A percentile compares a stretch with the other conserved stretches of the same genome.
These are phyloP conservation scores for Tauraco erythrolophus DNA, from an alignment of 2,113 vertebrate species.

Conservation along the genomic window DNA sequence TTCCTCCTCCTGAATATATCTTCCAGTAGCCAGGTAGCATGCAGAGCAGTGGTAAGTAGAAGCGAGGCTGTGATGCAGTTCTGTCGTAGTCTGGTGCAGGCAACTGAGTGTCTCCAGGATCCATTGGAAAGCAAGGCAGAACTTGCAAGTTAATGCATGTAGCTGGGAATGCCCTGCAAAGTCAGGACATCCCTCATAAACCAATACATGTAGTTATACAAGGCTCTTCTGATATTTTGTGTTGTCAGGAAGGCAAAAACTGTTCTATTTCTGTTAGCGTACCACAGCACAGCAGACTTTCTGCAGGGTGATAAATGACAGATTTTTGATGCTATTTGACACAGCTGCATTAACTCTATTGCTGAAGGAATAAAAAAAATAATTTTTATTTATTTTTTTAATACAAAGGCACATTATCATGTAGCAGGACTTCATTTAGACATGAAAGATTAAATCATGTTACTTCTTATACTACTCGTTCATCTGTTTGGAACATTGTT, in stretches of 20 bases:
- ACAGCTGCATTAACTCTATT: neutral
- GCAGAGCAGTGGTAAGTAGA: neutral
- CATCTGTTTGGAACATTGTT: neutral
- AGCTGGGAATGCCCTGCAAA: neutral
- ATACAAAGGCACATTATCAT: neutral
- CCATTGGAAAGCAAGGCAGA: neutral
- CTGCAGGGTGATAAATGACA: neutral
- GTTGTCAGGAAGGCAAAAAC: neutral
- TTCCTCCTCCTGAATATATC: neutral
- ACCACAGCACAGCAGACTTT: neutral
- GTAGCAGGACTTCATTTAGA: neutral
- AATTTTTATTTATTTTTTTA: neutral
- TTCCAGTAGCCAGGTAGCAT: neutral
- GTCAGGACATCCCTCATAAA: neutral
- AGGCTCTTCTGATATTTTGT: neutral
- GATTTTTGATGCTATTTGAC: neutral
- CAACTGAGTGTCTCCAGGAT: neutral
- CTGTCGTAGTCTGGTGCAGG: neutral
- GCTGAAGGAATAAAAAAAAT: neutral
- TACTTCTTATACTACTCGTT: neutral
- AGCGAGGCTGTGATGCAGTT: neutral
- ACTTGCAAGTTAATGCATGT: neutral
- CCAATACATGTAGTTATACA: neutral
- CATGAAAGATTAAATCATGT: neutral
- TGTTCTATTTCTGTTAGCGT: neutral